phyloP scores from a whole-genome alignment of 2,797 vertebrate species.

The Valencia hispanica region DNA sequence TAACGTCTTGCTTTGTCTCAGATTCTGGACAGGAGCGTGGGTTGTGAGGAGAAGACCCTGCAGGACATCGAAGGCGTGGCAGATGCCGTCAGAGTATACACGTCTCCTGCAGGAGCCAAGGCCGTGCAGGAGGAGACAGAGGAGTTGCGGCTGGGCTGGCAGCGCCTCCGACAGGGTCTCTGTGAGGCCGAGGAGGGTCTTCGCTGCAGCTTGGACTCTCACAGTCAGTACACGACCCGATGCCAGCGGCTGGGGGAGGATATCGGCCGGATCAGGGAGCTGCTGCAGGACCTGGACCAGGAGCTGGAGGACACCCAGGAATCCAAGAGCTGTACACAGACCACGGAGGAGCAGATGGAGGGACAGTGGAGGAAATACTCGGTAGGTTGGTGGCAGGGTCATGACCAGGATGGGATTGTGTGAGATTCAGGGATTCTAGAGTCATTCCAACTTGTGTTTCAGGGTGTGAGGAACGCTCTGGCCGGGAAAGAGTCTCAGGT shows the following conservation, averaged over 20 bases:
- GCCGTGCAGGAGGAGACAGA: constrained; percentile 83
- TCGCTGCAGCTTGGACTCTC: constrained; percentile 73
- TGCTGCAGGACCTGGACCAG: constrained; percentile 78
- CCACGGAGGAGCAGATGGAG: constrained; percentile 84
- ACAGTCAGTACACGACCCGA: constrained; percentile 78
- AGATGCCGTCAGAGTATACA: constrained; percentile 78
- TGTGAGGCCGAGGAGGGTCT: constrained; percentile 80
- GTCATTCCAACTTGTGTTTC: constrained; percentile 15
- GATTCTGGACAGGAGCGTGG: constrained; percentile 79
- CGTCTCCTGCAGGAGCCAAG: constrained; percentile 88
- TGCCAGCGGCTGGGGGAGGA: constrained; percentile 79
- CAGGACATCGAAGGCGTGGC: constrained; percentile 82
- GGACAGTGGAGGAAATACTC: constrained; percentile 85
- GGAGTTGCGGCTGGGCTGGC: constrained; percentile 83
- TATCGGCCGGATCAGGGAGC: constrained; percentile 75
- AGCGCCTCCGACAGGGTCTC: constrained; percentile 79
- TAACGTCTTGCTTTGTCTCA: constrained; percentile 30
- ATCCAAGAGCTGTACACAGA: constrained; percentile 29
- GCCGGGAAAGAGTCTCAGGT: constrained; percentile 83
- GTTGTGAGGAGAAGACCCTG: constrained; percentile 81
- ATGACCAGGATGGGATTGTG: background rate
- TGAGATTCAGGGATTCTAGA: background rate
- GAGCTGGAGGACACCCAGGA: constrained; percentile 69
- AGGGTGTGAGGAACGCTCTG: constrained; percentile 83
- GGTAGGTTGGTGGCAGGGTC: constrained; percentile 71